phyloP scores from a whole-genome alignment of 2,888 invertebrate genomes.

The Drosophila fulvimacula region DNA sequence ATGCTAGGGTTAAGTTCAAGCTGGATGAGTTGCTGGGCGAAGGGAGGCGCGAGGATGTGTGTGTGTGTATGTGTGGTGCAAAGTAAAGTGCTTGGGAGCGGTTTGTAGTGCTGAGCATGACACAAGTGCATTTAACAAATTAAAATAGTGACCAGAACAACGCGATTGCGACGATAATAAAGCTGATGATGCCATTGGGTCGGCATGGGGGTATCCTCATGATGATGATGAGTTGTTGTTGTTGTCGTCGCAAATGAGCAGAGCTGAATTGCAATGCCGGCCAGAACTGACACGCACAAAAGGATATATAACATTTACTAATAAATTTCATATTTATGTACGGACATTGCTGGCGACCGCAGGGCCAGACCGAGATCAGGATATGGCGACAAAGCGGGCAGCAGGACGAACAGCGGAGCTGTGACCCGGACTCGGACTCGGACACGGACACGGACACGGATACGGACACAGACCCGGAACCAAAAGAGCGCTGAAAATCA shows the following conservation, averaged over 20 bases:
- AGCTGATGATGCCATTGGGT: conserved; percentile 46
- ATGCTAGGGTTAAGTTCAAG: conserved; percentile 10
- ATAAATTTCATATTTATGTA: conserved; percentile 81
- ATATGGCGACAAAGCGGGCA: neutral
- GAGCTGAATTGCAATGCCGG: conserved; percentile 60
- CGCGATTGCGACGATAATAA: conserved; percentile 66
- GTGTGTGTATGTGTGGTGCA: neutral
- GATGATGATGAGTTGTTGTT: conserved; percentile 12
- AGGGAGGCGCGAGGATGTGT: neutral
- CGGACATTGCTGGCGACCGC: conserved; percentile 50
- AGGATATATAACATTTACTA: conserved; percentile 79
- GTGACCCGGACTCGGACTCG: conserved; percentile 2
- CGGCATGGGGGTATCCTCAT: conserved; percentile 1
- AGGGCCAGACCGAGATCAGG: conserved; percentile 13
- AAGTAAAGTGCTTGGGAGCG: conserved; percentile 1
- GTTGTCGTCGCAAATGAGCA: conserved; percentile 47
- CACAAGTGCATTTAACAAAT: conserved; percentile 77
- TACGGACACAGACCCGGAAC: conserved; percentile 12
- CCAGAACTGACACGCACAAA: conserved; percentile 79
- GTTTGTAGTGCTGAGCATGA: conserved; percentile 47
- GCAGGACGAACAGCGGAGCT: neutral
- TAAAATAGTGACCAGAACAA: conserved; percentile 67
- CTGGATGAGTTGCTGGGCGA: no score
- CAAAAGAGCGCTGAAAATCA: conserved; percentile 42
- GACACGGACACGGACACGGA: conserved; percentile 4